Conservation (phyloP, 2,113 vertebrate species). For the Crotalus helleri region DNA sequence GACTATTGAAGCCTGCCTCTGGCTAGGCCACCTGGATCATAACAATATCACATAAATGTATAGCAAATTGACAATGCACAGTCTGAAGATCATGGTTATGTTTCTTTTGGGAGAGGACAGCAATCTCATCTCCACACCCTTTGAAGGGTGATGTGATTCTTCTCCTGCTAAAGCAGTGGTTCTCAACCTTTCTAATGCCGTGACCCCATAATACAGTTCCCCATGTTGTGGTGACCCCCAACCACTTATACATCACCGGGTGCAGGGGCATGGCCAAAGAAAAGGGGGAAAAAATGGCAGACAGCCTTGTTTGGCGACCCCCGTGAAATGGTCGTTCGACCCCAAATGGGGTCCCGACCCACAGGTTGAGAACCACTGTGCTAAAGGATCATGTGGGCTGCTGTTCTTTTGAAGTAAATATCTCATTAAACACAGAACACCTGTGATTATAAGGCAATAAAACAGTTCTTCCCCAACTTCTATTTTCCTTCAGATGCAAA, state of each 20-base stretch:
- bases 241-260: too few species aligned
- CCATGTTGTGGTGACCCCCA: too few species aligned
- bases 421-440: background rate
- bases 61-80: background rate
- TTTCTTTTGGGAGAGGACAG: background rate
- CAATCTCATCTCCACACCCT: background rate
- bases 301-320: too few species aligned
- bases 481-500: background rate
- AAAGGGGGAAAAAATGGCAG: too few species aligned
- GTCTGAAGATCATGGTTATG: too few species aligned
- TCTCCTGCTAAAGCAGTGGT: background rate
- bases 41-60: background rate
- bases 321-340: too few species aligned
- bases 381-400: background rate
- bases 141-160: background rate
- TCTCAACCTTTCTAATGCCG: too few species aligned
- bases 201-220: too few species aligned
- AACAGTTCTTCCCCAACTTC: background rate
- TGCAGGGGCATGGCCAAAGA: too few species aligned
- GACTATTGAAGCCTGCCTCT: background rate
- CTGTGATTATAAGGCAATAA: background rate
- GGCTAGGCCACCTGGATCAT: background rate
- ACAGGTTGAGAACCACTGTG: too few species aligned
- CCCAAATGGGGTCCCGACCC: too few species aligned
- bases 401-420: background rate